These are phyloP conservation scores for Venusia cambrica DNA, from an alignment of 2,888 invertebrate species.

Conservation along the genomic window DNA sequence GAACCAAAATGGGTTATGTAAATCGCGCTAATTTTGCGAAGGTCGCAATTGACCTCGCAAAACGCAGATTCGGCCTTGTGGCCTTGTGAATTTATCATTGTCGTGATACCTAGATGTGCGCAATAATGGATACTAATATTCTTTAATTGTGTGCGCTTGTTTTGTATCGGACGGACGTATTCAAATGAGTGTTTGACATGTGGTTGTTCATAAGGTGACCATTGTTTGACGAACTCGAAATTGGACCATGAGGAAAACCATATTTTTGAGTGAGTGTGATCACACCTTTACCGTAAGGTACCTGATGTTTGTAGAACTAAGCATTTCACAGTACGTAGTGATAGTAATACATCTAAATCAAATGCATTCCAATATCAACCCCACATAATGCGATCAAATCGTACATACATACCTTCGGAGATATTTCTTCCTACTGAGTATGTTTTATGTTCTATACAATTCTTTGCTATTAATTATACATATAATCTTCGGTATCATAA, in stretches of 20 bases:
- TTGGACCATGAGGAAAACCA: constrained; percentile 30
- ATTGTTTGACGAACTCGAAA: constrained; percentile 6
- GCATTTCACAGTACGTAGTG: not conserved
- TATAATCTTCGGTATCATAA: too few relatives aligned
- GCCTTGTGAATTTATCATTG: constrained; percentile 70
- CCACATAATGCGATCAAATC: too few relatives aligned
- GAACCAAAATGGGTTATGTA: constrained; percentile 58
- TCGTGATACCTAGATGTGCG: constrained; percentile 68
- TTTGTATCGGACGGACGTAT: constrained; percentile 42
- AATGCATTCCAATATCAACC: too few relatives aligned
- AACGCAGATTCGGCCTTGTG: constrained; percentile 68
- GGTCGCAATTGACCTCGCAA: constrained; percentile 67
- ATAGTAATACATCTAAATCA: too few relatives aligned
- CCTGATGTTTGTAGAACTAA: constrained; percentile 3
- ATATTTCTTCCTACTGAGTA: too few relatives aligned
- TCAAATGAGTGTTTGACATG: constrained; percentile 19
- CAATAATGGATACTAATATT: constrained; percentile 57
- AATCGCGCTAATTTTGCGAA: constrained; percentile 73
- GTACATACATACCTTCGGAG: too few relatives aligned
- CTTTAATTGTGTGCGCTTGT: constrained; percentile 51
- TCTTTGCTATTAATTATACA: too few relatives aligned
- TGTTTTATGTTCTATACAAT: too few relatives aligned
- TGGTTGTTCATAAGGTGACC: constrained; percentile 6
- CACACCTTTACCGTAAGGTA: constrained; percentile 19
- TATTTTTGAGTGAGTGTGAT: constrained; percentile 32